These are phyloP conservation scores for Leptinotarsa lineolata DNA, from an alignment of 1,140 invertebrate species.

Conservation along the genomic window DNA sequence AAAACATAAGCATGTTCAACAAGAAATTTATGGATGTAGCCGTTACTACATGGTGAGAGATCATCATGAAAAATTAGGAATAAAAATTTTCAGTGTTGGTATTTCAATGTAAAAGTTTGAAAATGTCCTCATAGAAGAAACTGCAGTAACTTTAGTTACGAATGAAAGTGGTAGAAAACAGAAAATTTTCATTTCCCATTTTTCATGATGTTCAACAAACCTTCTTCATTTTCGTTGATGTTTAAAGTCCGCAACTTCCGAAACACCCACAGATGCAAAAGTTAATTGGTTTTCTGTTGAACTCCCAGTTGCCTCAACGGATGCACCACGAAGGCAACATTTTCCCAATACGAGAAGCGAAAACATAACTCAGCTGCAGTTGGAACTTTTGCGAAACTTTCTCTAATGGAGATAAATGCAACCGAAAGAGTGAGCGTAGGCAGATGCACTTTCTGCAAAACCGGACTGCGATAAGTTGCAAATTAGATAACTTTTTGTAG, in stretches of 20 bases:
- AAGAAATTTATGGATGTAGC: too few relatives aligned
- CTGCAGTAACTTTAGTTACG: too few relatives aligned
- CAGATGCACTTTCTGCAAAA: conserved; percentile 3
- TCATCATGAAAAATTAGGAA: too few relatives aligned
- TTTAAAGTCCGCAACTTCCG: background rate
- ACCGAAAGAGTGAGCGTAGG: background rate
- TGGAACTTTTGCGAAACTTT: background rate
- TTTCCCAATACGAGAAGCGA: background rate
- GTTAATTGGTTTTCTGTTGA: background rate
- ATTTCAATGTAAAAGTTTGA: too few relatives aligned
- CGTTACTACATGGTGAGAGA: too few relatives aligned
- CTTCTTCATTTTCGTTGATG: background rate
- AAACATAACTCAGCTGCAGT: background rate
- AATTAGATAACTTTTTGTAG: conserved; percentile 1
- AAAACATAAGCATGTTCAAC: too few relatives aligned
- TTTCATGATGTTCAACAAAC: too few relatives aligned
- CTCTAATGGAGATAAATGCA: conserved; percentile 1
- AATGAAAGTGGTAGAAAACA: too few relatives aligned
- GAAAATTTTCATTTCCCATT: too few relatives aligned
- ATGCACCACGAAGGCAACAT: background rate
- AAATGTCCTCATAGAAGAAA: too few relatives aligned
- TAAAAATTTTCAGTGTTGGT: too few relatives aligned
- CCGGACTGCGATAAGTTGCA: conserved; percentile 4
- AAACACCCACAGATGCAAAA: background rate
- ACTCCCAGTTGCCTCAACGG: background rate